phyloP scores from a whole-genome alignment of 2,797 vertebrate species.

The Orientallactaga sibirica region DNA sequence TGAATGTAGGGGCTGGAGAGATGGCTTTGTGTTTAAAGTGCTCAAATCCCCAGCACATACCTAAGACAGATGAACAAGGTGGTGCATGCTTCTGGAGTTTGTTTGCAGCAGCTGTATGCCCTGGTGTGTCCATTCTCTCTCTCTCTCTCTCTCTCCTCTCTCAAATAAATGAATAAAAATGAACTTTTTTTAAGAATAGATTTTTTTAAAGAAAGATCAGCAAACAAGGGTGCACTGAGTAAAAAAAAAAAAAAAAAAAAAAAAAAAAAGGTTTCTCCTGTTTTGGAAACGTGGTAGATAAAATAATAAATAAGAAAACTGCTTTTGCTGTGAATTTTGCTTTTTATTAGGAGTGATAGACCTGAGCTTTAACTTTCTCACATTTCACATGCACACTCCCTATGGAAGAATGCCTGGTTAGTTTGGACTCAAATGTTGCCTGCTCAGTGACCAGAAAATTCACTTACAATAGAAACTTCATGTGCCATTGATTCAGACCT shows the following conservation, averaged over 20 bases:
- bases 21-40: too few relatives aligned
- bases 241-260: background rate
- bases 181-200: too few relatives aligned
- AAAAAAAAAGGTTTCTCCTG: background rate
- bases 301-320: background rate
- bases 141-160: too few relatives aligned
- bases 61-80: too few relatives aligned
- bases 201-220: background rate
- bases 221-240: background rate
- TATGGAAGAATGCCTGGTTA: slow-evolving; percentile 50
- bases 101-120: too few relatives aligned
- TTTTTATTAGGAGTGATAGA: background rate
- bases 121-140: too few relatives aligned
- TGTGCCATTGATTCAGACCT: slow-evolving; percentile 41
- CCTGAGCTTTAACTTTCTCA: background rate
- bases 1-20: too few relatives aligned
- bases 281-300: background rate
- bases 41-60: too few relatives aligned
- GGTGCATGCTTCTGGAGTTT: too few relatives aligned
- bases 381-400: background rate
- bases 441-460: slow-evolving; percentile 72
- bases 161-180: too few relatives aligned
- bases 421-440: slow-evolving; percentile 26
- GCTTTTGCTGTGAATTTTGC: background rate
- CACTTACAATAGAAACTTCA: slow-evolving; percentile 13